These are phyloP conservation scores for Alces alces DNA, from an alignment of 2,113 vertebrate genomes.

Conservation along the genomic window DNA sequence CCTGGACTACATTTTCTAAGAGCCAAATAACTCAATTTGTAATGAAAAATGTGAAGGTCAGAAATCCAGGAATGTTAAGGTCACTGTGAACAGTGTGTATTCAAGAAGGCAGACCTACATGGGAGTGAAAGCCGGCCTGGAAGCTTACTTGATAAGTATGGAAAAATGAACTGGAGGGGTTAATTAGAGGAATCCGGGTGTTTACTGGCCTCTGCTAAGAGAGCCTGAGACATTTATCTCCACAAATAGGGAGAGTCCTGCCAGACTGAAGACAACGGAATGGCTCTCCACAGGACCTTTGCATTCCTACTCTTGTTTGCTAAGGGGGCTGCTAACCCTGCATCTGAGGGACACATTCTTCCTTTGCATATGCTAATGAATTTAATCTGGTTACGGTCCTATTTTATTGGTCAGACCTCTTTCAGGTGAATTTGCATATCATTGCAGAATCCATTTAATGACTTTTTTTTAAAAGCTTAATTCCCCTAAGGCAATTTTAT, in stretches of 20 bases:
- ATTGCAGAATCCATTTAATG: background rate
- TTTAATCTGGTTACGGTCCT: background rate
- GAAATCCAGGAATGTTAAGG: constrained; percentile 5
- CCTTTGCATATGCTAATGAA: background rate
- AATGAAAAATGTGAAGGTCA: constrained; percentile 1
- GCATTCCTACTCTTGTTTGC: background rate
- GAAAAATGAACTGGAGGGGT: background rate
- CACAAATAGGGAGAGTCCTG: background rate
- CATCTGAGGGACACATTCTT: background rate
- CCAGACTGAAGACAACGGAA: background rate
- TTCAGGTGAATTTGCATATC: constrained; percentile 22
- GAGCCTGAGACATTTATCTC: background rate
- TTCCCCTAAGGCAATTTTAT: background rate
- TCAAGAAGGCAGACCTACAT: background rate
- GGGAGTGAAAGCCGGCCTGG: background rate
- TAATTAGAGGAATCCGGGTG: background rate
- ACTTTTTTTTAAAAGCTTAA: background rate
- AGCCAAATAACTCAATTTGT: background rate
- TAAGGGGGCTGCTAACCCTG: background rate
- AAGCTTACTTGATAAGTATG: background rate
- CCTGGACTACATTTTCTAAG: background rate
- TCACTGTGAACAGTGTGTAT: background rate
- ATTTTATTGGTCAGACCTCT: background rate
- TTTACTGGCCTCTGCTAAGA: background rate
- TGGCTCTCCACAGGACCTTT: background rate